phyloP scores from a whole-genome alignment of 2,888 invertebrate species.

The Sinohyriopsis cumingii region DNA sequence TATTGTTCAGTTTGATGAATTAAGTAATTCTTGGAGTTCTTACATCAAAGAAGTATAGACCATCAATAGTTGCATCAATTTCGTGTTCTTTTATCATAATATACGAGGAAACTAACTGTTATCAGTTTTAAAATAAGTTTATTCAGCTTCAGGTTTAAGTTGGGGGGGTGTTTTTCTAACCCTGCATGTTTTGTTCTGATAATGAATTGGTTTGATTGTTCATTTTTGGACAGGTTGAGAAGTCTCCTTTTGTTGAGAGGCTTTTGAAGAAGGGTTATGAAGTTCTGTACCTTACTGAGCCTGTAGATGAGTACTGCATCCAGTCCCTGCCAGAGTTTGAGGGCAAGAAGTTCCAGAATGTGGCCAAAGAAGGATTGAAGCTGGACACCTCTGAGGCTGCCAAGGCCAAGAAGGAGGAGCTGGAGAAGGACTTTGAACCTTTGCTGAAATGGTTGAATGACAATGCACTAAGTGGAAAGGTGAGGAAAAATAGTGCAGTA shows the following conservation, averaged over 20 bases:
- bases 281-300: conserved; percentile 93
- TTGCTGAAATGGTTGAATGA: conserved; percentile 92
- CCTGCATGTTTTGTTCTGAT: not conserved
- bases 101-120: too few species aligned
- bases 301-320: conserved; percentile 98
- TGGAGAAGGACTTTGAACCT: conserved; percentile 88
- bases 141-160: too few species aligned
- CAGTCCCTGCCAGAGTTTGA: conserved; percentile 98
- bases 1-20: too few species aligned
- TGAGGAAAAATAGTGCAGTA: conserved; percentile 68
- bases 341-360: conserved; percentile 97
- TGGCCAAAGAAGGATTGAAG: conserved; percentile 97
- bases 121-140: too few species aligned
- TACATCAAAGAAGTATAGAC: too few species aligned
- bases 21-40: too few species aligned
- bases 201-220: not conserved
- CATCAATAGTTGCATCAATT: too few species aligned
- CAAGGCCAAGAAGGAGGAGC: conserved; percentile 81
- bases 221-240: conserved; percentile 75
- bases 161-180: too few species aligned
- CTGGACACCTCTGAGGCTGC: conserved; percentile 81
- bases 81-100: too few species aligned
- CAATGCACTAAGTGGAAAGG: conserved; percentile 83
- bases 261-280: conserved; percentile 94
- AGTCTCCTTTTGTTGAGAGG: conserved; percentile 95